Evolutionary conservation across 1,140 invertebrate genomes (phyloP).

Genomic region (Berghia stephanieae): DNA sequence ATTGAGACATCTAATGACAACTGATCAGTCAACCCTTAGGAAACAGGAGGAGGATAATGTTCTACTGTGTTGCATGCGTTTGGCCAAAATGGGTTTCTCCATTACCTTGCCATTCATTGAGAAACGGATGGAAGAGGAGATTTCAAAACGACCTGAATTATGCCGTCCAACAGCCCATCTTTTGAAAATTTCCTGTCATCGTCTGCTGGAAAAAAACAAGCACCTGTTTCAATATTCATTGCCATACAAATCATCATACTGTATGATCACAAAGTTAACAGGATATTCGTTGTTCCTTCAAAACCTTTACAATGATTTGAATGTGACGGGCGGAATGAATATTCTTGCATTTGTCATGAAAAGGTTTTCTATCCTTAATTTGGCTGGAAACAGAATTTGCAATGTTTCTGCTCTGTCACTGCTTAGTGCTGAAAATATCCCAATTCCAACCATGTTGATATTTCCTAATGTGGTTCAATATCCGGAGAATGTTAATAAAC

Average conservation of each 20-base stretch:
- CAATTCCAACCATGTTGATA: neutral
- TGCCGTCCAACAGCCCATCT: too few relatives aligned
- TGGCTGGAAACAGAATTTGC: neutral
- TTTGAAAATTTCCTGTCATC: neutral
- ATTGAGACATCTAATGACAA: neutral
- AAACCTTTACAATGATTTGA: too few relatives aligned
- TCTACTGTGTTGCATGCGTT: neutral
- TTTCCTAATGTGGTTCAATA: neutral
- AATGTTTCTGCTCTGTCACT: neutral
- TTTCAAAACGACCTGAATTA: conserved; percentile 6
- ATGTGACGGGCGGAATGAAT: too few relatives aligned
- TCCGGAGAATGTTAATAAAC: neutral
- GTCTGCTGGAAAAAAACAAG: neutral
- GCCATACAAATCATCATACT: neutral
- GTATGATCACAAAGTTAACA: neutral
- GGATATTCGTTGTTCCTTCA: too few relatives aligned
- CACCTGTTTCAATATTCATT: neutral
- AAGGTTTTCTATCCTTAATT: neutral
- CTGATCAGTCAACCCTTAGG: neutral
- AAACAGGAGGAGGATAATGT: neutral
- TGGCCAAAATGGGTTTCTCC: conserved; percentile 13
- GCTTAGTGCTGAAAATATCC: neutral
- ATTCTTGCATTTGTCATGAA: conserved; percentile 3
- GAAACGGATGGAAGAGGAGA: neutral
- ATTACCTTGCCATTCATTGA: too few relatives aligned